Evolutionary conservation across 2,888 invertebrate species (phyloP), one percentile per base, ranked within the genome.

Genomic region (Xestia ashworthii): DNA sequence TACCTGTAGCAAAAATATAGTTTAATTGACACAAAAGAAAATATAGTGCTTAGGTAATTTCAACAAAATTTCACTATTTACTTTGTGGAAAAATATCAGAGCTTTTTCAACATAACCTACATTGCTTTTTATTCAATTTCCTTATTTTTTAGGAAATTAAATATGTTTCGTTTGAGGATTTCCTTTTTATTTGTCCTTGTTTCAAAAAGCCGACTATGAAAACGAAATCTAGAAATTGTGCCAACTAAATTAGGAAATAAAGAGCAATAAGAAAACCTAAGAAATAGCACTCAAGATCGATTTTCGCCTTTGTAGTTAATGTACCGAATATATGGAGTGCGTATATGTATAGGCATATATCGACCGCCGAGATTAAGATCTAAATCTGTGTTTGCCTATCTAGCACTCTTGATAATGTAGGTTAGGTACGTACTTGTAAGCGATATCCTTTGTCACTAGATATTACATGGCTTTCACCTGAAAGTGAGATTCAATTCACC

Each of bases 41-140:
- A 58, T 14, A 25, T 16, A 44, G 48, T 48, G 25, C 19, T 9
- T 65, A 44, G 12, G 16, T 71, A 48, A 46, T 50, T 82, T 66
- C 25, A 66, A 19, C 12, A 53, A 76, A 32, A 60, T 69, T 50
- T 38, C 25, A 41, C 11, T 66, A 25, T 58, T 58, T 58, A 38
- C 11, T 58, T 11, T 53, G 46, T 25, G 19, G 58, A 77, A 6
- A 77, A 82, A 82, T 46, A 70, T 58, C 16, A 70, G 50, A 58
- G 64, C 22, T 38, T 64, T 70, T 70, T 44, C 58, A 44, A 73
- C 69, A 64, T 72, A 72, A 72, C 32, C 65, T 64, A 72, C 32
- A 67, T 67, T 53, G 12, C 58, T 73, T 73, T 76, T 68, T 38
- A 67, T 73, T 76, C 3, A 71, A 76, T 73, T 62, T 60, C n/a